Percentiles rank a stretch among this genome's conserved stretches.
These are phyloP conservation scores for Sebastes steindachneri DNA, from an alignment of 2,797 vertebrate genomes.

Conservation along the genomic window DNA sequence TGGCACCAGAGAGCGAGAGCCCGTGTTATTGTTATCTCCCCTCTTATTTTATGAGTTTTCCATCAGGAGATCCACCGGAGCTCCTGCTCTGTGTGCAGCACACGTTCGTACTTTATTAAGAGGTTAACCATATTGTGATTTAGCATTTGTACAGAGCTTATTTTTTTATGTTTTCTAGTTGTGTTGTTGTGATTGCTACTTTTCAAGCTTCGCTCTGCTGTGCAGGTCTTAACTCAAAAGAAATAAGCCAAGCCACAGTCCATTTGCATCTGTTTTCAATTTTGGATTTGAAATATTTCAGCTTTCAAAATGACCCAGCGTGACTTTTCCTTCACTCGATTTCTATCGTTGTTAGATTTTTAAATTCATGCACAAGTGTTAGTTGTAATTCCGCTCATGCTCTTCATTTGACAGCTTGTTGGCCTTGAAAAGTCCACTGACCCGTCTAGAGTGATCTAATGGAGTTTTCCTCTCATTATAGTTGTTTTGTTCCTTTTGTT, in stretches of 20 bases:
- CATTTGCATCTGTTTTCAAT: conserved; percentile 74
- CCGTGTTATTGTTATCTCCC: conserved; percentile 72
- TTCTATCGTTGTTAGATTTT: conserved; percentile 52
- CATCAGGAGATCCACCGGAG: conserved; percentile 46
- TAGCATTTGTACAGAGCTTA: conserved; percentile 8
- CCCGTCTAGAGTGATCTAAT: conserved; percentile 30
- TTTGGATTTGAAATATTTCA: conserved; percentile 69
- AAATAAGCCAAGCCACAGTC: conserved; percentile 48
- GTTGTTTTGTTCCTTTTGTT: conserved; percentile 13
- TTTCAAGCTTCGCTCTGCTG: conserved; percentile 4
- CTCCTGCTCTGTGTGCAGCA: conserved; percentile 8
- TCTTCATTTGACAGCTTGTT: conserved; percentile 52
- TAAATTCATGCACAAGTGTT: conserved; percentile 28
- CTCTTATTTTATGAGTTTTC: conserved; percentile 77
- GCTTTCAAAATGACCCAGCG: conserved; percentile 67
- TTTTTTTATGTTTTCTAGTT: conserved; percentile 11
- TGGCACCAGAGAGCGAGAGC: conserved; percentile 74
- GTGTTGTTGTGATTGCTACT: conserved; percentile 40
- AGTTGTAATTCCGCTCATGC: conserved; percentile 31
- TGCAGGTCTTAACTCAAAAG: conserved; percentile 26
- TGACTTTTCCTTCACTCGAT: conserved; percentile 59
- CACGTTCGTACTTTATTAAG: background rate
- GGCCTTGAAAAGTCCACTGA: conserved; percentile 19
- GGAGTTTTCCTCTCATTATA: conserved; percentile 5
- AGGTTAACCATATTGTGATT: conserved; percentile 35